These are phyloP conservation scores for Sinocyclocheilus rhinocerous DNA, from an alignment of 2,113 vertebrate species.

Conservation along the genomic window DNA sequence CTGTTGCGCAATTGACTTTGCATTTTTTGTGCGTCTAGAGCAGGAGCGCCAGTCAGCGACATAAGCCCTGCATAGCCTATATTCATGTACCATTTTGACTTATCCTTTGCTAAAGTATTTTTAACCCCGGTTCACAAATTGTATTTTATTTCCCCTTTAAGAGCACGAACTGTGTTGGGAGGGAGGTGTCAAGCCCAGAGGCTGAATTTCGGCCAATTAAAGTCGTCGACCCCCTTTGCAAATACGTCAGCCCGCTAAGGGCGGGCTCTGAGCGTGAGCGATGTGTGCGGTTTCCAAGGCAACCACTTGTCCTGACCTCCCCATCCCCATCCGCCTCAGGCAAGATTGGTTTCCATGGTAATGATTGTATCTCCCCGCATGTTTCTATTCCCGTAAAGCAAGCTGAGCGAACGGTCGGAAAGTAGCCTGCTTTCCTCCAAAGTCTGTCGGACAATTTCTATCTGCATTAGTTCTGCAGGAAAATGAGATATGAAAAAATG, in stretches of 20 bases:
- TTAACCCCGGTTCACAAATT: conserved; percentile 33
- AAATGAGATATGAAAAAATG: not conserved
- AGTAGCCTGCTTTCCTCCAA: conserved; percentile 49
- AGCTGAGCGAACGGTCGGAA: conserved; percentile 60
- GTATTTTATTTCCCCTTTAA: conserved; percentile 64
- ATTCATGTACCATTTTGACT: not conserved
- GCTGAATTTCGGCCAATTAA: conserved; percentile 65
- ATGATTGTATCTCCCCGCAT: conserved; percentile 59
- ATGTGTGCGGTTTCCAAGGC: conserved; percentile 66
- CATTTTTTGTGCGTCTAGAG: not conserved
- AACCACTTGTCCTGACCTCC: conserved; percentile 65
- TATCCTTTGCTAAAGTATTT: not conserved
- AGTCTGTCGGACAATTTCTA: conserved; percentile 39
- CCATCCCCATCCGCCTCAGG: conserved; percentile 58
- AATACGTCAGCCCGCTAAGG: conserved; percentile 46
- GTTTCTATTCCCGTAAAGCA: conserved; percentile 64
- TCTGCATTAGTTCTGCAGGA: conserved; percentile 11
- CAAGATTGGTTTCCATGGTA: conserved; percentile 62
- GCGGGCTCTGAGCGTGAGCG: conserved; percentile 54
- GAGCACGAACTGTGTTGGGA: conserved; percentile 40
- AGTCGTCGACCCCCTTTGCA: conserved; percentile 50
- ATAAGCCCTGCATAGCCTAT: not conserved
- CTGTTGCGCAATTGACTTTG: not conserved
- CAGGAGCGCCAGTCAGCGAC: not conserved
- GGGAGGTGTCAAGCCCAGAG: conserved; percentile 59